Evolutionary conservation across 2,888 invertebrate species (phyloP), one percentile per base, ranked within the genome.

Genomic region (Vanessa cardui): DNA sequence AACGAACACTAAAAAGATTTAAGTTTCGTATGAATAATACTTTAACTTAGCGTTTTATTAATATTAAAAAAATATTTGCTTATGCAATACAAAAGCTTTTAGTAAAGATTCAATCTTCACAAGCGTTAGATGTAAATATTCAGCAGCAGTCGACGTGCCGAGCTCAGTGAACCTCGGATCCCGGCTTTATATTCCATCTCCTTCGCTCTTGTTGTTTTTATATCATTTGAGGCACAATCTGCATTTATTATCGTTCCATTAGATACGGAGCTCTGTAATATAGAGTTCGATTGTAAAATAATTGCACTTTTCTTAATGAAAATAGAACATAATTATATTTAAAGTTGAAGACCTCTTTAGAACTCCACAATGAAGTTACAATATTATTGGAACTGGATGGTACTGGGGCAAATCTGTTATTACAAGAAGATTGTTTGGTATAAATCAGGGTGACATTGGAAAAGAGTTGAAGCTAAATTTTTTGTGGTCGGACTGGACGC

Each of bases 181-280:
- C 33, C 56, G 18, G 56, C 39, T 56, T 56, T 56, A n/a, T 39
- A 18, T 56, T 39, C 33, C 39, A 56, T 56, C 56, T 21, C 52
- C 15, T 56, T 56, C 18, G 39, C 18, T 56, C 56, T 6, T 33
- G 9, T 54, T 54, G 52, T 56, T 56, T 56, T 56, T 56, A 39
- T 56, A 56, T 56, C 39, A n/a, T 31, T 31, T 9, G 31, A 31
- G 16, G 16, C 31, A 31, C 56, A 54, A 54, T 56, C 39, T 56
- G 39, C 33, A 56, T 56, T 56, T 56, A 56, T 56, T 56, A 39
- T 56, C 56, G 33, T 56, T 56, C 39, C 56, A 56, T 56, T 56
- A 56, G 56, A 56, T n/a, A 56, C 9, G 8, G 39, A 12, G 18
- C n/a, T 6, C 33, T 33, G 16, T 54, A 18, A 20, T 39, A 39